Percentiles rank a stretch among this genome's conserved stretches.
Evolutionary conservation across 2,888 invertebrate species (phyloP).

Genomic region (Sinotaia quadrata): DNA sequence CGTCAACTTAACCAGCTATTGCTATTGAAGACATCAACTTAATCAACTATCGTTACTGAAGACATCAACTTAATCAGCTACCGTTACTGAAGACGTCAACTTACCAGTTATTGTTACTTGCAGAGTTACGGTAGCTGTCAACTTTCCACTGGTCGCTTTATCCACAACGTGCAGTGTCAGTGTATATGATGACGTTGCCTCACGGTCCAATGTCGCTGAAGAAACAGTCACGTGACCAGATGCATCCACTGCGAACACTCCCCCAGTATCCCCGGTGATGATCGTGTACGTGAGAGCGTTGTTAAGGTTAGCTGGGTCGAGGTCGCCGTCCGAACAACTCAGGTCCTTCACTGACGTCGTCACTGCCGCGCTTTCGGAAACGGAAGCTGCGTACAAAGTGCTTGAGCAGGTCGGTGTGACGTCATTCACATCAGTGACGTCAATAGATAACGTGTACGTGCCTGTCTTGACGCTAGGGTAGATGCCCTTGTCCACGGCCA

Average conservation of each 20-base stretch:
- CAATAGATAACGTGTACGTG: conserved; percentile 37
- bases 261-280: conserved; percentile 26
- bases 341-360: conserved; percentile 36
- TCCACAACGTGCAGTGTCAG: conserved; percentile 49
- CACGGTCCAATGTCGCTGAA: conserved; percentile 47
- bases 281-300: conserved; percentile 41
- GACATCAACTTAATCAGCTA: no score
- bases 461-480: conserved; percentile 31
- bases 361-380: conserved; percentile 33
- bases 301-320: conserved; percentile 39
- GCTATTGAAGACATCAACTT: no score
- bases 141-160: conserved; percentile 33
- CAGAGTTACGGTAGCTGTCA: conserved; percentile 43
- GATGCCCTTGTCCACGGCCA: conserved; percentile 52
- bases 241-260: conserved; percentile 33
- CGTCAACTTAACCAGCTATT: no score
- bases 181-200: conserved; percentile 40
- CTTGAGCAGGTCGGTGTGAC: conserved; percentile 28
- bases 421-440: conserved; percentile 38
- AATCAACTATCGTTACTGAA: no score
- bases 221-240: conserved; percentile 35
- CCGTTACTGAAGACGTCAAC: no score
- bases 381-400: conserved; percentile 24
- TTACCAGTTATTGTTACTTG: conserved; percentile 26
- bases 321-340: conserved; percentile 40